Conservation (phyloP, 1,140 invertebrate genomes). For the Whitmania pigra region DNA sequence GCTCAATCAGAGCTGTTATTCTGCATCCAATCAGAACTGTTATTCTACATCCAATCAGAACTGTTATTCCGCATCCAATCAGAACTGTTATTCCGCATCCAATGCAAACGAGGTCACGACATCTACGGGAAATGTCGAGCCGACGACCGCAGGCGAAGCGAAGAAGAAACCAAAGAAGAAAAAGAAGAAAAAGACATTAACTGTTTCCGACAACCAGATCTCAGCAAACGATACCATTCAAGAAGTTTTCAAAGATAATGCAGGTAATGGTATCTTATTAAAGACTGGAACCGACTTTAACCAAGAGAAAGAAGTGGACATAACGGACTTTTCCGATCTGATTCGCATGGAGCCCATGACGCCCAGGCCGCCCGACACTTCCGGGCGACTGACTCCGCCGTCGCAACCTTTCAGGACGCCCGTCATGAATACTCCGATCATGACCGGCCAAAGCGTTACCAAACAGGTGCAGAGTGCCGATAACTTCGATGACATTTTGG, state of each 20-base stretch:
- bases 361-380: constrained; percentile 4
- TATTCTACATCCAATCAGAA: not conserved
- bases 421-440: not conserved
- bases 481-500: too few relatives aligned
- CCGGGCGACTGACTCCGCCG: not conserved
- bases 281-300: constrained; percentile 11
- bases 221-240: too few relatives aligned
- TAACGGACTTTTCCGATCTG: constrained; percentile 24
- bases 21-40: not conserved
- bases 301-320: constrained; percentile 22
- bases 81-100: not conserved
- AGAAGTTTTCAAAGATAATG: constrained; percentile 1
- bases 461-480: not conserved
- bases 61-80: not conserved
- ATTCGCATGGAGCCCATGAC: constrained; percentile 19
- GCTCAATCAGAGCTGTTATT: not conserved
- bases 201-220: not conserved
- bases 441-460: not conserved
- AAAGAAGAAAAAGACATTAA: constrained; percentile 9
- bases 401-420: not conserved
- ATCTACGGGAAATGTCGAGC: not conserved
- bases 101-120: constrained; percentile 23
- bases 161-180: constrained; percentile 19
- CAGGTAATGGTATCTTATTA: not conserved
- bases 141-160: not conserved